Evolutionary conservation across 2,888 invertebrate species (phyloP), one percentile per base, ranked within the genome.

Genomic region (Achlya flavicornis): DNA sequence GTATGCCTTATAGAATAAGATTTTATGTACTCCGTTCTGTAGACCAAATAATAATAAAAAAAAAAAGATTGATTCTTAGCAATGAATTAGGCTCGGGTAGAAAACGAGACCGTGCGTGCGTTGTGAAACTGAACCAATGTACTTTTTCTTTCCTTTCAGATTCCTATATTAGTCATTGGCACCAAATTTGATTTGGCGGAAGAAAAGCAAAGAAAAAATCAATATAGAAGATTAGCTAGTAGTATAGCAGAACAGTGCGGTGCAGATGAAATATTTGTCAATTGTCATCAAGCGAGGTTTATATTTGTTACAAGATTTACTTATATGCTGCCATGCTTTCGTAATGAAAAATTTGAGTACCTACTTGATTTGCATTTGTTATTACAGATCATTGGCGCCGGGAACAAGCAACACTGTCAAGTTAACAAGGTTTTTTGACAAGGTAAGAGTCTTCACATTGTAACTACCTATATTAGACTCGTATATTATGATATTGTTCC

Each of bases 331-430:
- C 3, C 3, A 43, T 7, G n/a, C 35, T 35, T 38, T 38, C 4
- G 43, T 14, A 14, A 12, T 43, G 14, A n/a, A 46, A n/a, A 41
- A 5, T 38, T 10, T 38, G 0, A 2, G 0, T 3, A 38, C 8
- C 14, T 46, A 0, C 14, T 46, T 14, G n/a, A 26, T 12, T 64
- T 32, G 48, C 61, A 16, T 67, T 48, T 73, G 67, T 66, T 63
- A 63, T 90, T 93, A 84, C 68, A 96, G 97, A 72, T 97, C 97
- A 71, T 90, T 99, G 67, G 97, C 98, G n/a, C 98, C 99, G 6
- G 99, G 99, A 1, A 97, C 98, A 4, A 98, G 98, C 65, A 98
- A 98, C 85, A 96, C 98, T 10, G 98, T 99, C 0, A 98, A 98
- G 89, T 90, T 99, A 38, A 97, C 97, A 3, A 95, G 98, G 81